phyloP scores from a whole-genome alignment of 2,113 vertebrate genomes.

The Beaufortia kweichowensis region DNA sequence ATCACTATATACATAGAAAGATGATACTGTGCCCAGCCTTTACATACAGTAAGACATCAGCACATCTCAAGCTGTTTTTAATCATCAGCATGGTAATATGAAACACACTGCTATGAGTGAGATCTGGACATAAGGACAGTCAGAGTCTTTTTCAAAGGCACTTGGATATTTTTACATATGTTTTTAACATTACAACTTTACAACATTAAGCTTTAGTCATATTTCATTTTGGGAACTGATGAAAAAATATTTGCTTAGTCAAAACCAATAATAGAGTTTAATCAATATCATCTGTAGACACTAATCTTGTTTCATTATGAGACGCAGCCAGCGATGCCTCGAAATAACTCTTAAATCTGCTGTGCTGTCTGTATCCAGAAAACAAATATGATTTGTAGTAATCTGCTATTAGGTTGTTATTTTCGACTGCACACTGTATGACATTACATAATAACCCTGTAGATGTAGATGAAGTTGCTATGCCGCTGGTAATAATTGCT shows the following conservation, averaged over 20 bases:
- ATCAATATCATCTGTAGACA: slow-evolving; percentile 18
- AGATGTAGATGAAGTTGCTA: too few relatives aligned
- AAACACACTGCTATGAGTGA: slow-evolving; percentile 27
- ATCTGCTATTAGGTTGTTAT: background rate
- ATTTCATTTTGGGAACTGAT: slow-evolving; percentile 15
- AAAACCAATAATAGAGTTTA: background rate
- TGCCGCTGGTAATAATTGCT: too few relatives aligned
- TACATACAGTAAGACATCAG: background rate
- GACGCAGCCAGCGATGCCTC: background rate
- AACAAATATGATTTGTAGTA: slow-evolving; percentile 9
- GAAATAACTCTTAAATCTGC: background rate
- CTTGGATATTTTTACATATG: background rate
- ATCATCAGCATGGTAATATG: slow-evolving; percentile 16
- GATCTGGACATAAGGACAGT: slow-evolving; percentile 4
- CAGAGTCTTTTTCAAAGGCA: background rate
- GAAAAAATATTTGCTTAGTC: slow-evolving; percentile 1
- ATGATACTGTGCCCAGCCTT: background rate
- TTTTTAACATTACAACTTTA: background rate
- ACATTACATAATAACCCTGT: background rate
- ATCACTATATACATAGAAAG: background rate
- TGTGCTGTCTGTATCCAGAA: background rate
- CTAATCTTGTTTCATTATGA: slow-evolving; percentile 24
- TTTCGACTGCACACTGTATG: background rate
- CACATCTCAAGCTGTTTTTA: background rate
- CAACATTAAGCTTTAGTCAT: background rate